phyloP scores from a whole-genome alignment of 2,888 invertebrate species.

The Leptinotarsa rubiginosa region DNA sequence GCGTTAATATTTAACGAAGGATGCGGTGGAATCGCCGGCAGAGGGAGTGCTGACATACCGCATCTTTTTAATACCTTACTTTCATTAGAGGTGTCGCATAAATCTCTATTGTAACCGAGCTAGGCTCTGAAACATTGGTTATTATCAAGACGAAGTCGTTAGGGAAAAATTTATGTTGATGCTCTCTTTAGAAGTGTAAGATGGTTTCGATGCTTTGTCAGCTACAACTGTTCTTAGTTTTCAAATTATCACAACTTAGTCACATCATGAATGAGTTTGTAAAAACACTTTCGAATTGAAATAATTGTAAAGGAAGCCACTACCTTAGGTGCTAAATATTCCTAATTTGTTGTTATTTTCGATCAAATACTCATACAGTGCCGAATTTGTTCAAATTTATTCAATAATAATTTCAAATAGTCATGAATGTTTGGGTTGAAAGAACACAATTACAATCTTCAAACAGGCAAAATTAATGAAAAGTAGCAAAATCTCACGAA shows the following conservation, averaged over 20 bases:
- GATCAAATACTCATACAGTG: too few relatives aligned
- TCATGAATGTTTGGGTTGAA: too few relatives aligned
- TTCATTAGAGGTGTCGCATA: conserved; percentile 65
- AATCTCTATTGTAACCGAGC: conserved; percentile 64
- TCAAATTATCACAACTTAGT: background rate
- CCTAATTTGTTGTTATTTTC: too few relatives aligned
- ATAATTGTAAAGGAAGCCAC: too few relatives aligned
- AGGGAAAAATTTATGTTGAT: conserved; percentile 60
- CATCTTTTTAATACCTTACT: conserved; percentile 65
- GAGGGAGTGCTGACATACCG: conserved; percentile 58
- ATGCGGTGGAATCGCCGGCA: conserved; percentile 55
- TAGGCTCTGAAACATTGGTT: conserved; percentile 58
- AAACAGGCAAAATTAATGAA: too few relatives aligned
- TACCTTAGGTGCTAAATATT: too few relatives aligned
- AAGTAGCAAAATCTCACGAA: too few relatives aligned
- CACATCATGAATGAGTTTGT: background rate
- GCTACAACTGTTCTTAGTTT: background rate
- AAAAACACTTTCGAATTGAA: too few relatives aligned
- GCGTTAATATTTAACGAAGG: conserved; percentile 64
- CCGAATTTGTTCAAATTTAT: too few relatives aligned
- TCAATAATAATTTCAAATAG: too few relatives aligned
- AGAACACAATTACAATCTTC: too few relatives aligned
- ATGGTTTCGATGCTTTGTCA: background rate
- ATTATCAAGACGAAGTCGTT: conserved; percentile 55
- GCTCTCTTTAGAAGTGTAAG: conserved; percentile 56